Base-by-base conservation (phyloP, 2,888 invertebrate genomes). In the Plagodis dolabraria region DNA sequence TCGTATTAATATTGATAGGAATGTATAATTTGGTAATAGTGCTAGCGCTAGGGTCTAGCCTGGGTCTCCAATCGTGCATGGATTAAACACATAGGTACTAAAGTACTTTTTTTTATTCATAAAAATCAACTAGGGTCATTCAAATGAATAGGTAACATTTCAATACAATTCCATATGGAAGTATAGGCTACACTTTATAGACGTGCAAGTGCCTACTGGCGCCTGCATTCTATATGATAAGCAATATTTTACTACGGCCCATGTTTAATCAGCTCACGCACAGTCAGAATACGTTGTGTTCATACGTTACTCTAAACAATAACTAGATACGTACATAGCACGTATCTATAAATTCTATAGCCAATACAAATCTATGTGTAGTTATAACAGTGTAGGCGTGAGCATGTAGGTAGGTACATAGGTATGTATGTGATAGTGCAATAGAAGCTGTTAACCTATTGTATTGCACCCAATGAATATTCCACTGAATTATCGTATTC, bases 251-350 rank as follows among this genome's bases (percentile, higher is more conserved):
- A 54, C 51, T 51, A 50, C 34, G 33, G 33, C 7, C 33, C 55
- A 52, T 55, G 60, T 52, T 54, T 59, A 59, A 50, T 55, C 60
- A 40, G 9, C 22, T 48, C 60, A 60, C 55, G 56, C 44, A 33
- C 43, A 33, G 10, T 48, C 43, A 22, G 9, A 12, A 42, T 46
- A 54, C 44, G 51, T 47, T 33, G 38, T 52, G 48, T 56, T 43
- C 56, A 60, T 60, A 52, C 56, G 44, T 60, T 38, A 52, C 54
- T 47, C 9, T 22, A 22, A 36, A 8, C 42, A 45, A 53, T 50
- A 44, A 51, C 40, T 40, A 40, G 2, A 40, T 22, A 22, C 22
- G 22, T 2, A n/a, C n/a, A n/a, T n/a, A n/a, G n/a, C n/a, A n/a
- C n/a, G 22, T 22, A 22, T 22, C 22, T 22, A 22, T 22, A 4